Base-by-base conservation (phyloP, 2,797 vertebrate genomes). In the Lepidocolaptes lacrymiger region DNA sequence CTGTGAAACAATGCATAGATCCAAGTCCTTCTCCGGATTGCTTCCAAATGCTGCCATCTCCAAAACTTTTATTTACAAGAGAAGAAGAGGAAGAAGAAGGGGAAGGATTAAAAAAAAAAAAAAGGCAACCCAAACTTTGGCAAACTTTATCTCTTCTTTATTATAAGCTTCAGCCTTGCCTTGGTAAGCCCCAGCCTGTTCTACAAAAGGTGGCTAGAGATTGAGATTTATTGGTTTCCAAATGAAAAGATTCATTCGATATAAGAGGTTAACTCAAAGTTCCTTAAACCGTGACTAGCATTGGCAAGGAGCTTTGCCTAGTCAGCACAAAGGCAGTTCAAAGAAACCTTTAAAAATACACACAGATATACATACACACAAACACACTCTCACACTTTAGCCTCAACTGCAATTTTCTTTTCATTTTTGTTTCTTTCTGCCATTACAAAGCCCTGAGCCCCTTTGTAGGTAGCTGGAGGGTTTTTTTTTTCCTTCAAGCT, bases 211-310 rank as follows among this genome's bases (percentile, higher is more conserved):
- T 96, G 97, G 96, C 95, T 94, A 94, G 96, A 95, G 96, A 98
- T 97, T 96, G 97, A 98, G 97, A 98, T 98, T 96, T 98, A 98
- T 98, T 97, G 97, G 97, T 97, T 96, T 97, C 97, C 97, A 98
- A 98, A 97, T 98, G 97, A 98, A 98, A 98, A 98, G 97, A 98
- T 98, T 97, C 97, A 97, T 98, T 98, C 97, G 97, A 97, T 98
- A 97, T 96, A 98, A 98, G 96, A 98, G 98, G 97, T 98, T 98
- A 98, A 98, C 96, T 97, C 97, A 97, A 98, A 98, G 97, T 98
- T 98, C 95, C 95, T 97, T 85, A 95, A 96, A 93, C 96, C 86
- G 94, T 98, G 97, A 97, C 97, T 96, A 96, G 97, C 97, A 98
- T 97, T 88, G 48, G 91, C 92, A 97, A 98, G 95, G 74, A 84